phyloP scores from a whole-genome alignment of 2,113 vertebrate genomes.

The Cervus canadensis region DNA sequence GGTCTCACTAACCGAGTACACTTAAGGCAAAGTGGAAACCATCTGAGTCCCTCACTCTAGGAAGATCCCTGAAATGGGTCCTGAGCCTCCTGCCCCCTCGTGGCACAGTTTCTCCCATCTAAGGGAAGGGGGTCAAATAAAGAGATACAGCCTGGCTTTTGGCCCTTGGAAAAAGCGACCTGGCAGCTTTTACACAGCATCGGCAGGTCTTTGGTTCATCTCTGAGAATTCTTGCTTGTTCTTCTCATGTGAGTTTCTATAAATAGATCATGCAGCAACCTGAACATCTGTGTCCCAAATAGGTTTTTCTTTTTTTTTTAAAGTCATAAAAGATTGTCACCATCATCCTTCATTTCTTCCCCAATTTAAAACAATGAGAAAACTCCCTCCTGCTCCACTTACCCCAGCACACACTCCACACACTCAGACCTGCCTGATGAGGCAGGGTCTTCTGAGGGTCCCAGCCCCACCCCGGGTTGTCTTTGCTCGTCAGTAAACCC shows the following conservation, averaged over 20 bases:
- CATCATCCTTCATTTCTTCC: neutral
- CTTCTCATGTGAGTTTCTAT: neutral
- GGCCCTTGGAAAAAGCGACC: neutral
- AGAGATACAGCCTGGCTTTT: neutral
- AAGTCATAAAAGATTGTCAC: neutral
- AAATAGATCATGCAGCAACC: slow-evolving; percentile 16
- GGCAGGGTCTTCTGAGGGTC: neutral
- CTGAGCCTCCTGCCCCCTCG: neutral
- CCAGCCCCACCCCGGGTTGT: neutral
- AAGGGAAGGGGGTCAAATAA: neutral
- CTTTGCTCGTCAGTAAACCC: neutral
- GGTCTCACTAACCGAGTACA: fast-evolving
- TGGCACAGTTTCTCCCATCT: fast-evolving
- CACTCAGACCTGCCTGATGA: too few relatives aligned
- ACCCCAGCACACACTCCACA: too few relatives aligned
- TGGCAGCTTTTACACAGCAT: fast-evolving
- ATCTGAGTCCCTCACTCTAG: fast-evolving
- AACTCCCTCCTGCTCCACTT: neutral
- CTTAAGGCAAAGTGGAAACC: neutral
- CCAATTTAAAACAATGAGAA: neutral
- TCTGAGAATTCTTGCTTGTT: neutral
- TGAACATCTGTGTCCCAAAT: slow-evolving; percentile 53
- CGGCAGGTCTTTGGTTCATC: neutral
- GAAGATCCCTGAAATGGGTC: neutral
- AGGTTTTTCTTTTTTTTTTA: neutral